Base-by-base conservation (phyloP, 2,888 invertebrate species). In the Ecliptopera silaceata region DNA sequence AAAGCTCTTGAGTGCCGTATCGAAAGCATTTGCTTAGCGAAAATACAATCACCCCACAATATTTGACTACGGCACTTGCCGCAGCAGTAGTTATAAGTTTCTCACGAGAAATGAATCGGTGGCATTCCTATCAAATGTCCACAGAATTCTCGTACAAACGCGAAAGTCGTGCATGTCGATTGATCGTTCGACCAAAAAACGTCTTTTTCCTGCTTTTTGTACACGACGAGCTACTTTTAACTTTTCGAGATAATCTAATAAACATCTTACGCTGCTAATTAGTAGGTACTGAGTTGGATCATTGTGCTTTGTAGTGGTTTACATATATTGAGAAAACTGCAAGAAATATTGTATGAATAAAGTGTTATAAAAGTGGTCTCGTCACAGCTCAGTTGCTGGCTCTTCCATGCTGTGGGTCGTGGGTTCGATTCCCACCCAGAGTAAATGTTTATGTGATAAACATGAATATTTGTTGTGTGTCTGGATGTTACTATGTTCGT, bases 151-250 rank as follows among this genome's bases (percentile, higher is more conserved):
- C 79, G 68, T 76, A 74, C 77, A 87, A 90, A 90, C 72, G 82
- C 83, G 70, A 86, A 84, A 89, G 84, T 91, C 90, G 91, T 91
- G 91, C 91, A 90, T 91, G 77, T 83, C 90, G 80, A 75, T 73
- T 70, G 82, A 77, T 71, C 82, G 77, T 69, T 81, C 78, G 72
- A 83, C 83, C 82, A 81, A 87, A 89, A 87, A 88, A 84, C 82
- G 77, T 86, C 75, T 70, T 72, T 64, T 64, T 77, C 66, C 71
- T 66, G 71, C 66, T 84, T 86, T 86, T 86, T 87, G 69, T 77
- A 64, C 63, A 68, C 70, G 78, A 72, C 74, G 20, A 50, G 53
- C 18, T 31, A 6, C 41, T 36, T 4, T 36, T 36, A 10, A 36
- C 15, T 15, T 36, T 15, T 3, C 10, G 36, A 2, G 6, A 34